Evolutionary conservation across 1,140 invertebrate genomes (phyloP), one percentile per base, ranked within the genome.

Genomic region (Drosophila pachea): DNA sequence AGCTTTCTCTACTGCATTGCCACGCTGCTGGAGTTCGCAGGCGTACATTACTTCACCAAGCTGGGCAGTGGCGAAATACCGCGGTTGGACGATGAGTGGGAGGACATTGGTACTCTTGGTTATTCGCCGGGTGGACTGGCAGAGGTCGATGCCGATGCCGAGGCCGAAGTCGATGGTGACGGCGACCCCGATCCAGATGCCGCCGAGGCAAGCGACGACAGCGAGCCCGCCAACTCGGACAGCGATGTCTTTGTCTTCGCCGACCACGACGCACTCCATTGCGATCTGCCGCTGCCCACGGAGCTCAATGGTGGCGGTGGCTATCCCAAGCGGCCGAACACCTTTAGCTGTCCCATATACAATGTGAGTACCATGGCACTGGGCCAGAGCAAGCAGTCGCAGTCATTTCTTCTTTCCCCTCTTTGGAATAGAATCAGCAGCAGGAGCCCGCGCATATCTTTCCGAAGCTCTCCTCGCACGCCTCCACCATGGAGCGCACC

Each of bases 21-120:
- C 0, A 97, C 97, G 0, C 90, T 98, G 4, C 90, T 98, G 5
- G 96, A 98, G 89, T 98, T 98, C 77, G 97, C 97, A 5, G 95
- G 95, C 0, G 97, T 98, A 0, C 97, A 98, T 90, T 98, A 98
- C 89, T 98, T 97, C 79, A 97, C 96, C 0, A 97, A 97, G 92
- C 93, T 96, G 40, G 95, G 95, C 5, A 95, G 94, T 69, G 95
- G 95, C 4, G 95, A 96, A 88, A 94, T 95, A 38, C 93, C 94
- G 0, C 91, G 94, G 4, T 92, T 95, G 48, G 95, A 96, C 62
- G 94, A 95, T 0, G 94, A 95, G 70, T 95, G 93, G 93, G 93
- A 94, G 66, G 94, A 95, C 40, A 88, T 90, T 48, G 71, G 68
- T 1, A 55, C 59, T 2, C 29, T 65, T 4, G 68, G 63, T 9